Evolutionary conservation across 2,113 vertebrate genomes (phyloP).

Genomic region (Myocastor coypus): DNA sequence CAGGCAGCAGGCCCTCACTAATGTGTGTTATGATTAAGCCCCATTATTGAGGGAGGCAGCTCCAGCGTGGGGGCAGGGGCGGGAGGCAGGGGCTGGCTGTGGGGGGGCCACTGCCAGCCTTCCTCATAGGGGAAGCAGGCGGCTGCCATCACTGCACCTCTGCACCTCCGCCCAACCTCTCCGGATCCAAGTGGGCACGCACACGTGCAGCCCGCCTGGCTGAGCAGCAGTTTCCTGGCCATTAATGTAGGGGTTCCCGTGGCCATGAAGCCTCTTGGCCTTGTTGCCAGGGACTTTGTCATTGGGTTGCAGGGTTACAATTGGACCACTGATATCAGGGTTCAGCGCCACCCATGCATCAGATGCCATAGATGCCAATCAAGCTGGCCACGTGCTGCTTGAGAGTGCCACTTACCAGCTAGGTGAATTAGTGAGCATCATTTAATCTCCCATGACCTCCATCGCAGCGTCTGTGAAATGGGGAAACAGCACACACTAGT

Average conservation of each 20-base stretch:
- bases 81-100: constrained; percentile 5
- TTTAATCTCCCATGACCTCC: not conserved
- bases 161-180: not conserved
- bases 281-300: not conserved
- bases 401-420: not conserved
- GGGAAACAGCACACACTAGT: not conserved
- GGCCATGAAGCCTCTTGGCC: not conserved
- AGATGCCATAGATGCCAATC: not conserved
- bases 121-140: constrained; percentile 42
- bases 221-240: constrained; percentile 51
- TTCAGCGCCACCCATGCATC: not conserved
- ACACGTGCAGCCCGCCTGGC: not conserved
- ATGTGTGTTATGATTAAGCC: constrained; percentile 87
- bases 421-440: not conserved
- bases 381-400: not conserved
- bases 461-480: not conserved
- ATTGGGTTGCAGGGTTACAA: not conserved
- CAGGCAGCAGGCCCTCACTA: constrained; percentile 84
- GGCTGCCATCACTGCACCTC: not conserved
- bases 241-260: constrained; percentile 44
- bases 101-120: constrained; percentile 56
- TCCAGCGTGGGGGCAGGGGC: constrained; percentile 68
- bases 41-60: constrained; percentile 84
- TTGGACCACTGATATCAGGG: not conserved
- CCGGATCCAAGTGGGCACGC: not conserved